These are phyloP conservation scores for Athene cunicularia DNA, from an alignment of 2,113 vertebrate species.

Conservation along the genomic window DNA sequence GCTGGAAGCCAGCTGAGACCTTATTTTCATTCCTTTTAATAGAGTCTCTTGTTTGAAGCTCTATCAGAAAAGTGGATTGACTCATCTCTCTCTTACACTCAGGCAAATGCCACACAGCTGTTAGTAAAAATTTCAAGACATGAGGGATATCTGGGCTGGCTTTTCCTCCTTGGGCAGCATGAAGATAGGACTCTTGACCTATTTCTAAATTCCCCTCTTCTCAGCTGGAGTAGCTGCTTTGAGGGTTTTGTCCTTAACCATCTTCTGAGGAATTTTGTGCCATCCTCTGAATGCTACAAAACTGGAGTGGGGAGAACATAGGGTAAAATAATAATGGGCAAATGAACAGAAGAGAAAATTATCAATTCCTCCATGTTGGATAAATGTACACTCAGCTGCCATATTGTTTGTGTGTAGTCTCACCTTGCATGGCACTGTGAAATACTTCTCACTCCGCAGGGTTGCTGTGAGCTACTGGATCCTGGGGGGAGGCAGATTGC, in stretches of 20 bases:
- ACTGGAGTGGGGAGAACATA: neutral
- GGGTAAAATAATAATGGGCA: neutral
- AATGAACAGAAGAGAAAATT: neutral
- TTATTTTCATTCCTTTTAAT: neutral
- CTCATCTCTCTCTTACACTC: neutral
- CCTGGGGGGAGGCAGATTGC: neutral
- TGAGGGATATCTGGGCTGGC: neutral
- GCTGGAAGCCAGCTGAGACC: neutral
- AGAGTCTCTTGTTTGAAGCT: neutral
- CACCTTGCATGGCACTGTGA: neutral
- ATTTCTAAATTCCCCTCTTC: neutral
- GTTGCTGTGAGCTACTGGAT: neutral
- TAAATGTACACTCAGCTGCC: fast-evolving
- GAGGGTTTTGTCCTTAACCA: neutral
- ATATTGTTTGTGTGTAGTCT: fast-evolving
- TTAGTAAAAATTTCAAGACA: neutral
- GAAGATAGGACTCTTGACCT: neutral
- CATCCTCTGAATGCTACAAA: neutral
- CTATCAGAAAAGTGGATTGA: neutral
- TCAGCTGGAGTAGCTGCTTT: neutral
- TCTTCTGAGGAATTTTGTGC: neutral
- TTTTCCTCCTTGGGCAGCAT: neutral
- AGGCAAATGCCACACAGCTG: neutral
- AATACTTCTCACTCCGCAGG: neutral
- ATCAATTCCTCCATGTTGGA: neutral